Evolutionary conservation across 2,113 vertebrate genomes (phyloP).

Genomic region (Mirounga angustirostris): DNA sequence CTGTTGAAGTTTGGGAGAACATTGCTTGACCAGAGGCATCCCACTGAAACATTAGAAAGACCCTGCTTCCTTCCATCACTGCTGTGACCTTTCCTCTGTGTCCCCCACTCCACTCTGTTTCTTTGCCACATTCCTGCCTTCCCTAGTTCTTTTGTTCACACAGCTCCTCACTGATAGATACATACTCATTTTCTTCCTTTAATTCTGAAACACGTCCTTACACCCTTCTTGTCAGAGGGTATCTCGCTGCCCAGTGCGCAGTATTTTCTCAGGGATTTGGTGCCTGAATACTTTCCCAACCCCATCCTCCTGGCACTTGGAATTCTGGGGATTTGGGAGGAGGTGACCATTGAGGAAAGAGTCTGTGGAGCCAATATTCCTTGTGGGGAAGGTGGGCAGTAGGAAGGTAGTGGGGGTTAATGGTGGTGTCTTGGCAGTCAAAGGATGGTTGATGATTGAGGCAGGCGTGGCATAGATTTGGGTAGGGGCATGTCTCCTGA

Average conservation of each 20-base stretch:
- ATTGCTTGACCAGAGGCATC: neutral
- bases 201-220: constrained; percentile 3
- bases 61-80: neutral
- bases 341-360: neutral
- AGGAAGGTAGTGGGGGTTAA: neutral
- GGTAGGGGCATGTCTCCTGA: neutral
- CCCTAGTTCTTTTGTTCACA: neutral
- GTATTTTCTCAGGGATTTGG: neutral
- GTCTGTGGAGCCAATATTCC: neutral
- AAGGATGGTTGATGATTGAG: neutral
- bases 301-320: neutral
- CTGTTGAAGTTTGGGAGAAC: neutral
- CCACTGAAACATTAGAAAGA: neutral
- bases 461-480: neutral
- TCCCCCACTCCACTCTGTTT: neutral
- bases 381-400: neutral
- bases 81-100: neutral
- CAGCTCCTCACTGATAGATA: neutral
- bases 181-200: neutral
- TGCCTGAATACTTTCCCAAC: neutral
- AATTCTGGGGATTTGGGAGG: neutral
- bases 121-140: neutral
- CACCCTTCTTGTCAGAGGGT: neutral
- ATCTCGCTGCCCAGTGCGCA: neutral
- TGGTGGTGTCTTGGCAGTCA: neutral